Base-by-base conservation (phyloP, 1,140 invertebrate species). In the Antheraea mylitta region DNA sequence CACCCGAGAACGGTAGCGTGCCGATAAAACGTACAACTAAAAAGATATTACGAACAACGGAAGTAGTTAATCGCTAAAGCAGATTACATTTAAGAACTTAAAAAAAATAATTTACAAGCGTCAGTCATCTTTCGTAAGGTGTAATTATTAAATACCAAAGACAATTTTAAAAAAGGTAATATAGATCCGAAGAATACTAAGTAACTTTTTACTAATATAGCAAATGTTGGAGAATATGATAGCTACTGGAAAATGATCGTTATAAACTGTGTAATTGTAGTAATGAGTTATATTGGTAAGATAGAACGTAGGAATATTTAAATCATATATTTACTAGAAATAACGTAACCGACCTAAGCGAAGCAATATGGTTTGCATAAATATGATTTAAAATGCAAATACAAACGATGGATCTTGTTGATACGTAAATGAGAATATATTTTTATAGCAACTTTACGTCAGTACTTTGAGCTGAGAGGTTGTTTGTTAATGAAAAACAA, bases 31-130 rank as follows among this genome's bases (percentile, higher is more conserved):
- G 37, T 73, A 64, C 64, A 69, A 72, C 63, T 63, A 65, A 65
- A 59, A 58, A 53, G 18, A 71, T 67, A 73, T 64, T 65, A 73
- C 69, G 72, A 79, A 76, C 74, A 79, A 70, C 77, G 77, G 77
- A 79, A 69, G 67, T 45, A 65, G 16, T 70, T 76, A 79, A 79
- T 79, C 70, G 64, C 68, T 36, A 60, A 36, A 66, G 13, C 3
- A 58, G 30, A 61, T 61, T 22, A 53, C 45, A 53, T 7, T 53
- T 53, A 10, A 53, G 45, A 13, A 53, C 45, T 5, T 53, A 11
- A 53, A 5, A 53, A 6, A 53, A 53, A 53, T 53, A 53, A 11
- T 53, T 53, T 6, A 53, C 11, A 9, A n/a, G 45, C 45, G 13
- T 53, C 16, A 53, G 45, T 13, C 45, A 53, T 13, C 45, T 13